A percentile compares a stretch with the other conserved stretches of the same genome.
phyloP scores from a whole-genome alignment of 53 echinoderm and acorn worm species.

The Hippasteria phrygiana region DNA sequence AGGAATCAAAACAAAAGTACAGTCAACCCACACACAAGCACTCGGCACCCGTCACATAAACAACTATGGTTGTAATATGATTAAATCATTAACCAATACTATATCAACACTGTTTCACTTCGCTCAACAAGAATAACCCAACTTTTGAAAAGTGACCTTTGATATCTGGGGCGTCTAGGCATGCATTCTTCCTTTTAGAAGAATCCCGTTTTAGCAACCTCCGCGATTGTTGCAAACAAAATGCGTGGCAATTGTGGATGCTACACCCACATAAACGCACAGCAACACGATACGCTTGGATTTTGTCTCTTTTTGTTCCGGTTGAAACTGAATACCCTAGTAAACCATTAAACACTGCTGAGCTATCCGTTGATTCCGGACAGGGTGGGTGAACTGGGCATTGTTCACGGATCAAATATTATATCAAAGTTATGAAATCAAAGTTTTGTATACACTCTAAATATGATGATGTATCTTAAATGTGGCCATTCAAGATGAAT shows the following conservation, averaged over 20 bases:
- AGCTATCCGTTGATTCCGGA: neutral
- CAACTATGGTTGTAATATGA: too few species aligned
- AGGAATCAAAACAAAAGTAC: too few species aligned
- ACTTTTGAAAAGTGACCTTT: too few species aligned
- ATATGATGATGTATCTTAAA: too few species aligned
- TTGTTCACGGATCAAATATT: constrained; percentile 8
- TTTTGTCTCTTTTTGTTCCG: neutral
- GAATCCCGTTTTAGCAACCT: constrained; percentile 12
- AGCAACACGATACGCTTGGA: neutral
- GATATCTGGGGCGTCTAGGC: too few species aligned
- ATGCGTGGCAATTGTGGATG: neutral
- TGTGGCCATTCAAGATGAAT: too few species aligned
- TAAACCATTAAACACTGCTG: neutral
- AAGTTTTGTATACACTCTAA: neutral
- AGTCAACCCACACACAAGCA: too few species aligned
- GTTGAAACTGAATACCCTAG: neutral
- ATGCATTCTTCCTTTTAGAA: neutral
- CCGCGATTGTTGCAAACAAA: neutral
- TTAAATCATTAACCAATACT: too few species aligned
- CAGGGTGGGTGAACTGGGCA: neutral
- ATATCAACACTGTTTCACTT: too few species aligned
- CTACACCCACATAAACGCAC: neutral
- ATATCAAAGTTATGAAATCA: neutral
- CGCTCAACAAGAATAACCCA: too few species aligned
- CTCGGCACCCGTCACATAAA: too few species aligned